Base-by-base conservation (phyloP, 2,888 invertebrate species). In the Andrena bucephala region DNA sequence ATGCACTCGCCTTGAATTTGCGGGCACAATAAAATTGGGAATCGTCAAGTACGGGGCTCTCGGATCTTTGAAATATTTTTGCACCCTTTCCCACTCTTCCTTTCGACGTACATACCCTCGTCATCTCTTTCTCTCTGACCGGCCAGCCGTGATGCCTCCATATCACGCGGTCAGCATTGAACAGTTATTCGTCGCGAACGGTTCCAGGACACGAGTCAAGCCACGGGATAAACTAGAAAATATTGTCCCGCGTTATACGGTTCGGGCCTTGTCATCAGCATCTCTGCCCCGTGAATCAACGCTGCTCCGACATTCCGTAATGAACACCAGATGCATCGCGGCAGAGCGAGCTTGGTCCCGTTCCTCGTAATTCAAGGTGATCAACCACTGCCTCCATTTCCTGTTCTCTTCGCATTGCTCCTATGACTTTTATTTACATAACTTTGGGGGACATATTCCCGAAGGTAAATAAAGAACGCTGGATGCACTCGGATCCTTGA, bases 151-250 rank as follows among this genome's bases (percentile, higher is more conserved):
- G 68, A 83, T 54, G 67, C 48, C 62, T 67, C 74, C 81, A 78
- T 85, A 85, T 85, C 75, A 77, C 75, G 78, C 78, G 60, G 65
- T 62, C 24, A 52, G 67, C 74, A 74, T 78, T 62, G 77, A 84
- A 82, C 84, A 69, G 62, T 62, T 70, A 60, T 63, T 42, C 42
- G 42, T 42, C 78, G 82, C 62, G 73, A 80, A 74, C 29, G 24
- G 75, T 78, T 74, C 48, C 71, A 63, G 74, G 36, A 72, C 63
- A 62, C 59, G 77, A 65, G 75, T 66, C 71, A 36, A 48, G 29
- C 20, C 72, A 24, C 66, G 62, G 57, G 77, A 86, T 81, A 83
- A 86, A 86, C 73, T 76, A 67, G 83, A 76, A 87, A 87, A 86
- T 87, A 87, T 86, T 85, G 78, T 87, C 62, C 62, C 27, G 63